Percentiles rank a stretch among this genome's conserved stretches.
phyloP scores from a whole-genome alignment of 2,888 invertebrate species.

The Tenthredo amoena region DNA sequence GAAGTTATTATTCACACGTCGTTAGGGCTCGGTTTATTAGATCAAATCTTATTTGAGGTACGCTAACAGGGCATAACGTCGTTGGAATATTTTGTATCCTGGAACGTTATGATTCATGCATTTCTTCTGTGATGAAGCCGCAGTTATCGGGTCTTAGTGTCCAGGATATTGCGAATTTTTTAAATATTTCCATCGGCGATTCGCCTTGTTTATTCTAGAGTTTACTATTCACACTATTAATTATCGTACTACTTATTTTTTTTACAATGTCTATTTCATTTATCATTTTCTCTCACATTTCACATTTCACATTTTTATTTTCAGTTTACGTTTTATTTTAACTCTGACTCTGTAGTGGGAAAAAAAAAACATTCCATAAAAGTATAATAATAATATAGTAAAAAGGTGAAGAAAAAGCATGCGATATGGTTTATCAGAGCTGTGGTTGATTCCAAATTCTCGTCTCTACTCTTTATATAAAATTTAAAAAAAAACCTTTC shows the following conservation, averaged over 20 bases:
- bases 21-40: slow-evolving; percentile 14
- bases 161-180: neutral
- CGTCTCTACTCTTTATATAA: neutral
- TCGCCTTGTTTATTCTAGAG: neutral
- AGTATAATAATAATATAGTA: neutral
- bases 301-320: neutral
- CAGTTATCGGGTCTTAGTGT: neutral
- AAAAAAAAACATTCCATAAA: slow-evolving; percentile 26
- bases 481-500: neutral
- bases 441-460: slow-evolving; percentile 36
- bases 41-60: slow-evolving; percentile 18
- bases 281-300: slow-evolving; percentile 1
- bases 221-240: neutral
- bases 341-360: neutral
- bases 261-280: slow-evolving; percentile 1
- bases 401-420: slow-evolving; percentile 20
- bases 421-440: neutral
- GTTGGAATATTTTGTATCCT: neutral
- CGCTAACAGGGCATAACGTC: neutral
- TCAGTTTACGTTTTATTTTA: neutral
- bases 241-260: slow-evolving; percentile 28
- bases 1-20: slow-evolving; percentile 26
- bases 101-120: neutral
- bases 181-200: neutral
- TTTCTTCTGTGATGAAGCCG: neutral